phyloP scores from a whole-genome alignment of 2,888 invertebrate genomes.

The Catocala nupta region DNA sequence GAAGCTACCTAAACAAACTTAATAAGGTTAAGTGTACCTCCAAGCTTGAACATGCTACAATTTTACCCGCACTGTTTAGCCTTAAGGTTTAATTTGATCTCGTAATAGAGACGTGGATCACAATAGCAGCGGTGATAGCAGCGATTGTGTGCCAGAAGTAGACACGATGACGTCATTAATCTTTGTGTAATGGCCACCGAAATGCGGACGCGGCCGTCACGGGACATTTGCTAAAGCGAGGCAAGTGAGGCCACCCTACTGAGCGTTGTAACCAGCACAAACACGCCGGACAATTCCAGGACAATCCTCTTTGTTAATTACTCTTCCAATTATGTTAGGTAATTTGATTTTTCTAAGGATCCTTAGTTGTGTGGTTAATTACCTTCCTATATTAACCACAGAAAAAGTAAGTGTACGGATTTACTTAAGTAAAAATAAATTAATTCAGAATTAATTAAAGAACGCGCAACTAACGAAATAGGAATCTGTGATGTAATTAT shows the following conservation, averaged over 20 bases:
- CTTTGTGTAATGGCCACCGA: slow-evolving; percentile 75
- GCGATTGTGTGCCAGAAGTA: slow-evolving; percentile 66
- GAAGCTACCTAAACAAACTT: slow-evolving; percentile 1
- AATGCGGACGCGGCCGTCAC: slow-evolving; percentile 69
- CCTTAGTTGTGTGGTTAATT: not conserved
- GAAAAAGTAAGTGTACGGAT: not conserved
- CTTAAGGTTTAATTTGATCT: slow-evolving; percentile 40
- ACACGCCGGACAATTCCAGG: slow-evolving; percentile 32
- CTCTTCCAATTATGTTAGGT: slow-evolving; percentile 22
- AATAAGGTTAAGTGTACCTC: slow-evolving; percentile 14
- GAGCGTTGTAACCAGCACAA: slow-evolving; percentile 46
- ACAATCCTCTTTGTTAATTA: slow-evolving; percentile 32
- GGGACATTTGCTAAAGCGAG: slow-evolving; percentile 67
- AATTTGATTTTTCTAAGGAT: slow-evolving; percentile 9
- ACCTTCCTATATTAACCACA: not conserved
- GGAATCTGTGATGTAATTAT: too few species aligned
- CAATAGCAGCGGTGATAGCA: slow-evolving; percentile 50
- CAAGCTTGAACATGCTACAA: slow-evolving; percentile 14
- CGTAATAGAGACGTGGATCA: slow-evolving; percentile 34
- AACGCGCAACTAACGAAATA: too few species aligned
- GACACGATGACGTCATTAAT: slow-evolving; percentile 82
- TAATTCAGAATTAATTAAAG: too few species aligned
- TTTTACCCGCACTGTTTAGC: slow-evolving; percentile 21
- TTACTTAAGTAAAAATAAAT: too few species aligned
- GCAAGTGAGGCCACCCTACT: slow-evolving; percentile 22